Base-by-base conservation (phyloP, 1,140 invertebrate species). In the Wiebesia pumilae region DNA sequence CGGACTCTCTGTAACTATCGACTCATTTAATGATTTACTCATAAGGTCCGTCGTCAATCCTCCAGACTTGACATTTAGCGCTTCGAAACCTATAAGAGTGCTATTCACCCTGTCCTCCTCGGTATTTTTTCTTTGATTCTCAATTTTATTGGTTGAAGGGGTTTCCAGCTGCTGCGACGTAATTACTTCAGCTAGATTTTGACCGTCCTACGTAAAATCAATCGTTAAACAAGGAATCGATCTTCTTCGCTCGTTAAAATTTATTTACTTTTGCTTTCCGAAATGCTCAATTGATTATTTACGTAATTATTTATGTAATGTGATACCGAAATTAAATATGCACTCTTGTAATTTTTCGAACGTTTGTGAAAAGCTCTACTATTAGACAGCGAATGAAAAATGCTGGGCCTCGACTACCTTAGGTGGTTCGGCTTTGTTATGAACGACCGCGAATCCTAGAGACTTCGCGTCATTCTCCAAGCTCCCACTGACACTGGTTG, bases 61-160 rank as follows among this genome's bases (percentile, higher is more conserved):
- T n/a, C 33, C 71, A 12, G 51, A 67, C 79, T 84, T 91, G 78
- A 83, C 38, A 79, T 71, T 88, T 12, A 90, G 65, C 33, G 40
- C 78, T 67, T 91, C 91, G 71, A 90, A 91, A 21, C 90, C 90
- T 80, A 91, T 90, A 1, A 88, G 71, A 40, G 35, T 30, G n/a
- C 43, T 87, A 38, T 82, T 62, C 62, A 87, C 88, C 9, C 19
- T 51, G 73, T 92, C 90, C 21, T 79, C 62, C 12, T 90, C 89
- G 33, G 40, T 54, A 69, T 69, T 62, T 75, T 81, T 89, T 38
- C 38, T 87, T 65, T 81, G 81, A 85, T 82, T 81, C 24, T 87
- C 87, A 24, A 47, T 54, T 81, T 80, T 80, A 62, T 35, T 58
- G 38, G 27, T 38, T 33, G 71, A n/a, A n/a, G 33, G 24, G 77